Base-by-base conservation (phyloP, 2,888 invertebrate species). In the Agriopis leucophaearia region DNA sequence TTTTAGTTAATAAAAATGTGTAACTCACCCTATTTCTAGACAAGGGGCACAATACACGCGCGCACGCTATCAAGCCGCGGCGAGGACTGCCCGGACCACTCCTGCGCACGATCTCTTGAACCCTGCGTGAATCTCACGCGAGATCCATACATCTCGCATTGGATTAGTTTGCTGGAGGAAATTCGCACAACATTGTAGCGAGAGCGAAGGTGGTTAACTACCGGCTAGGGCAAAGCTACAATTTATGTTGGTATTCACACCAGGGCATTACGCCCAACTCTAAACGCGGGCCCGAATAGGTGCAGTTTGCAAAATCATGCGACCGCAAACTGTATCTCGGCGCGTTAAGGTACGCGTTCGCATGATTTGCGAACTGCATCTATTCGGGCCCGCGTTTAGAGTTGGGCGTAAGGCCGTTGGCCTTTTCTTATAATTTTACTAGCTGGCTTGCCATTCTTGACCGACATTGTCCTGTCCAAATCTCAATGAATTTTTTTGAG, bases 31-130 rank as follows among this genome's bases (percentile, higher is more conserved):
- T 63, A 18, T 10, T 42, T 57, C 15, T 48, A 58, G 15, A 36
- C 18, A 56, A 64, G 36, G 27, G 56, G 58, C 60, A 63, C 70
- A 45, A 54, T 57, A 73, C 67, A 71, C 78, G 79, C 74, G 78
- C 76, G 69, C 70, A 62, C 79, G 56, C 69, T 63, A 6, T 61
- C 59, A 64, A 70, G 69, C 69, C 75, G 71, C 76, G 72, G 56
- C 64, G 71, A 69, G 72, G 71, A 79, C 80, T 80, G 77, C 62
- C 58, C 71, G 56, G 47, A 50, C 45, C 65, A 68, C 71, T 71
- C 74, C 71, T 66, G 75, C 72, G 71, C 73, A 65, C 64, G 69
- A 69, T 68, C 70, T 74, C 70, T 72, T 74, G 66, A 71, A 73
- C 69, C 71, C 65, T 42, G 44, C 47, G 50, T 58, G 18, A 50